A percentile compares a stretch with the other conserved stretches of the same genome.
Conservation (phyloP, 2,113 vertebrate species). For the Myotis lucifugus region DNA sequence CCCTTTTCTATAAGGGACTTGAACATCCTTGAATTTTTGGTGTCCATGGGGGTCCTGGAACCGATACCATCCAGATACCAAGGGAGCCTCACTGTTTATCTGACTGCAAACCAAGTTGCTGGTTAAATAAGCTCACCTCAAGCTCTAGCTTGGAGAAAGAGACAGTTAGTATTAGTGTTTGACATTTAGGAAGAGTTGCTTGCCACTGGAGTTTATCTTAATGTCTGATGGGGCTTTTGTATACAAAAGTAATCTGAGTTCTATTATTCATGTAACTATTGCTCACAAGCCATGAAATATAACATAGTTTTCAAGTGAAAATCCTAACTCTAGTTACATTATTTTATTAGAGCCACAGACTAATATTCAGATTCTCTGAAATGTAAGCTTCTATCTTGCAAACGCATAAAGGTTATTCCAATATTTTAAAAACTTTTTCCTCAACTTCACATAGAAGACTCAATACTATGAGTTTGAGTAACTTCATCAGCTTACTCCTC, state of each 20-base stretch:
- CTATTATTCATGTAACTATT: neutral
- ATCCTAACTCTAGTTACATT: neutral
- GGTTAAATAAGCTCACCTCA: neutral
- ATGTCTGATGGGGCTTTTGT: neutral
- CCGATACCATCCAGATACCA: neutral
- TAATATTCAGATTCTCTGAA: slow-evolving; percentile 23
- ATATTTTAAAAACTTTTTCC: slow-evolving; percentile 9
- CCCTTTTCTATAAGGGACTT: neutral
- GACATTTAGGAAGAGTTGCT: neutral
- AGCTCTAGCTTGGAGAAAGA: neutral
- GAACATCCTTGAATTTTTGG: neutral
- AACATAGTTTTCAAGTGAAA: neutral
- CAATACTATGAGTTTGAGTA: neutral
- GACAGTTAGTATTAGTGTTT: neutral
- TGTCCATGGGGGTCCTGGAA: neutral
- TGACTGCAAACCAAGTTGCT: neutral
- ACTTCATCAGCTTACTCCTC: neutral
- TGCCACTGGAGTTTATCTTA: neutral
- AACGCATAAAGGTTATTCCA: neutral
- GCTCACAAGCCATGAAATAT: neutral
- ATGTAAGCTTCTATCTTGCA: neutral
- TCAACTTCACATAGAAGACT: neutral
- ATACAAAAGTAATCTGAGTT: neutral
- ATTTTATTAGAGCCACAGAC: neutral
- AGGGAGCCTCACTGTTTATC: neutral